These are phyloP conservation scores for Esox lucius DNA, from an alignment of 2,797 vertebrate species.

Conservation along the genomic window DNA sequence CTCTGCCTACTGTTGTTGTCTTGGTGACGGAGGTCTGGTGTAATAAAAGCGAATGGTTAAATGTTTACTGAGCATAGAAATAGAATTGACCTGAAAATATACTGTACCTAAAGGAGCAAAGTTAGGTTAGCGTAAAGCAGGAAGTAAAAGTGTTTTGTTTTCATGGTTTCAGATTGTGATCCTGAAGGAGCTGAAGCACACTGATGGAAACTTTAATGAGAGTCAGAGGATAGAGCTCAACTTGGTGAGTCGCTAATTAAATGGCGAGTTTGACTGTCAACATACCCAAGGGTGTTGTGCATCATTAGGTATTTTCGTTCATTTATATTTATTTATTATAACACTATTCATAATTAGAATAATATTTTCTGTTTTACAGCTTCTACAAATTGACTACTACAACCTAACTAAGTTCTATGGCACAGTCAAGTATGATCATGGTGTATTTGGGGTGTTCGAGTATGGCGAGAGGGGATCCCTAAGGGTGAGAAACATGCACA, in stretches of 20 bases:
- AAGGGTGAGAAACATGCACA: slow-evolving; percentile 68
- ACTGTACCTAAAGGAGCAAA: no score
- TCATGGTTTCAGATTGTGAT: slow-evolving; percentile 82
- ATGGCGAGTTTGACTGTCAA: neutral
- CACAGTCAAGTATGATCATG: slow-evolving; percentile 87
- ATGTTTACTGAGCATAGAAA: no score
- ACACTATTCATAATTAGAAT: neutral
- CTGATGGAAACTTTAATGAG: slow-evolving; percentile 87
- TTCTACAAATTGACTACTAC: slow-evolving; percentile 93
- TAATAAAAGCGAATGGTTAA: no score
- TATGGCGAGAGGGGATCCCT: slow-evolving; percentile 94
- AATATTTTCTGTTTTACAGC: slow-evolving; percentile 63
- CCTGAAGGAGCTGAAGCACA: slow-evolving; percentile 88
- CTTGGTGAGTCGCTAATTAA: neutral
- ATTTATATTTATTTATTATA: neutral
- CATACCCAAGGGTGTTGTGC: neutral
- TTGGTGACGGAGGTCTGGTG: no score
- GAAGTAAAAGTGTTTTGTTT: neutral
- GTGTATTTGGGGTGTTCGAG: slow-evolving; percentile 89
- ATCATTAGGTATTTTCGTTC: neutral
- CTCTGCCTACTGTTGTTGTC: no score
- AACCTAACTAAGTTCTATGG: slow-evolving; percentile 98
- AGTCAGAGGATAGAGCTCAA: slow-evolving; percentile 91
- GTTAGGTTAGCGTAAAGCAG: no score
- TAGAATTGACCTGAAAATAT: no score